Conservation (phyloP, 2,888 invertebrate genomes). For the Pelosia muscerda region DNA sequence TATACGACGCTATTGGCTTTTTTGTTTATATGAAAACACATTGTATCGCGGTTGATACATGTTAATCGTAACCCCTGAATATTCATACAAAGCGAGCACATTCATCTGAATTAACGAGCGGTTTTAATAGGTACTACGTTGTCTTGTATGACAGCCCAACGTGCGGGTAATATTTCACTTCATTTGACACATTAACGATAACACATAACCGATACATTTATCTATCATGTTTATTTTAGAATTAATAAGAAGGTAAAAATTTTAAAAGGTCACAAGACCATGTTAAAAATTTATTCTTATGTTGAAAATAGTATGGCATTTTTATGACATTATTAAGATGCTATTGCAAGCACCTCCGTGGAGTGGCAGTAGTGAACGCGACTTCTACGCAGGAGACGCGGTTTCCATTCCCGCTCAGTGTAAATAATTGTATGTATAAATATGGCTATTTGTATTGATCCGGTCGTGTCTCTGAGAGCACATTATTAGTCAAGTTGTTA, state of each 20-base stretch:
- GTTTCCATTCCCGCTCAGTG: no score
- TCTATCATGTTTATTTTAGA: slow-evolving; percentile 8
- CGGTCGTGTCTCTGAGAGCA: no score
- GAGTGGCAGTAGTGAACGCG: no score
- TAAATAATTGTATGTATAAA: no score
- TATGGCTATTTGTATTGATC: no score
- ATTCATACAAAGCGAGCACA: slow-evolving; percentile 45
- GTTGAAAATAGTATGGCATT: no score
- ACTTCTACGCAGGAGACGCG: no score
- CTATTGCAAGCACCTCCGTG: no score
- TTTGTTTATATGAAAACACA: slow-evolving; percentile 24
- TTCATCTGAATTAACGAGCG: slow-evolving; percentile 50
- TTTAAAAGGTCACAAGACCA: neutral
- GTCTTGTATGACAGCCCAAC: slow-evolving; percentile 32
- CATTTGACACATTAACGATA: slow-evolving; percentile 28
- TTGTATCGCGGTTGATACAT: slow-evolving; percentile 41
- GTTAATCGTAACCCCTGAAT: slow-evolving; percentile 49
- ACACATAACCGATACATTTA: slow-evolving; percentile 19
- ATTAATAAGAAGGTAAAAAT: neutral
- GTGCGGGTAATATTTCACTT: slow-evolving; percentile 31
- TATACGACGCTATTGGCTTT: slow-evolving; percentile 2
- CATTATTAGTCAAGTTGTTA: no score
- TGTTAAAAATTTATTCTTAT: no score
- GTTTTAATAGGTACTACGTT: slow-evolving; percentile 41
- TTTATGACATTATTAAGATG: no score